Percentiles rank a stretch among this genome's conserved stretches.
These are phyloP conservation scores for Amblyopsis hoosieri DNA, from an alignment of 2,797 vertebrate species.

Conservation along the genomic window DNA sequence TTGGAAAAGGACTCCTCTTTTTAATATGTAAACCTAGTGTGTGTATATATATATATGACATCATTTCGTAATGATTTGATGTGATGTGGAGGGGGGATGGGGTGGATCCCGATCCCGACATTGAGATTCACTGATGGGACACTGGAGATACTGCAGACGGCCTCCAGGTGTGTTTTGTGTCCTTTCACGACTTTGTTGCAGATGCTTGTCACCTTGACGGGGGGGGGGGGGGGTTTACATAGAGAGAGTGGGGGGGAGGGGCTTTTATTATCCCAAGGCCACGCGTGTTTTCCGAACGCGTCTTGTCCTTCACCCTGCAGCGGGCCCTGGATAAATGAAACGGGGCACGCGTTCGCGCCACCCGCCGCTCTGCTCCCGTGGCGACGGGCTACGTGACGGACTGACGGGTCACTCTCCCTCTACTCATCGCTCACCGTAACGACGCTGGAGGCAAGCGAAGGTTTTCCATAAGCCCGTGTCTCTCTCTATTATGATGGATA, in stretches of 20 bases:
- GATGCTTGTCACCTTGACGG: conserved; percentile 16
- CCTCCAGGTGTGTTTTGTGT: conserved; percentile 47
- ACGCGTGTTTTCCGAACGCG: conserved; percentile 65
- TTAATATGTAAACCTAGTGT: no score
- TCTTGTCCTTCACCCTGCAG: conserved; percentile 56
- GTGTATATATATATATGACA: no score
- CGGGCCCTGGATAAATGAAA: conserved; percentile 65
- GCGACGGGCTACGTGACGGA: conserved; percentile 56
- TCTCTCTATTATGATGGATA: conserved; percentile 75
- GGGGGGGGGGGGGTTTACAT: conserved; percentile 1
- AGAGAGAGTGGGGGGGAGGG: conserved; percentile 5
- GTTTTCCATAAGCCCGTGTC: conserved; percentile 68
- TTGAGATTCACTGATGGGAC: conserved; percentile 37
- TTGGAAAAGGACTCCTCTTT: no score
- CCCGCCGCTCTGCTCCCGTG: conserved; percentile 54
- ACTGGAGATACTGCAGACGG: conserved; percentile 33
- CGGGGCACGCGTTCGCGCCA: conserved; percentile 56
- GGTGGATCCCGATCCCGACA: no score
- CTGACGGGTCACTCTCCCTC: conserved; percentile 59
- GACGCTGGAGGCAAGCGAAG: conserved; percentile 58
- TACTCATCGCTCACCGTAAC: conserved; percentile 67
- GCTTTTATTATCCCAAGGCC: conserved; percentile 68
- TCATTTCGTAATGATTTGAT: no score
- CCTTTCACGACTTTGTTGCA: conserved; percentile 50
- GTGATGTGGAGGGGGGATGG: no score